phyloP scores from a whole-genome alignment of 2,113 vertebrate genomes.

The Procapra przewalskii region DNA sequence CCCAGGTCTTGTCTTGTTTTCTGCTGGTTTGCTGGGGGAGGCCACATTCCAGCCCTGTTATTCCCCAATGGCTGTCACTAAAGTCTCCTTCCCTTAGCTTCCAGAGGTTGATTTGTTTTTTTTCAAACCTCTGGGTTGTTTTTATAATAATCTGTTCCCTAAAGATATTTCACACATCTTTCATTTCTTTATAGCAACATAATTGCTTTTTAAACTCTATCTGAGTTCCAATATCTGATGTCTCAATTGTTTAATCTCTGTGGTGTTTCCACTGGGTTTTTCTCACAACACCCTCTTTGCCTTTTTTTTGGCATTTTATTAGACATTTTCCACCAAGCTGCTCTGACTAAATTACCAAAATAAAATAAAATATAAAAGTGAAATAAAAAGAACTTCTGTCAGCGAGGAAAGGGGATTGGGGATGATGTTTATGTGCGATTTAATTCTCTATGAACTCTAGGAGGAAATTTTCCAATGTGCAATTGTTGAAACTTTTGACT shows the following conservation, averaged over 20 bases:
- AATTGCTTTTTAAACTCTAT: not conserved
- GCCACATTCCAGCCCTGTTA: not conserved
- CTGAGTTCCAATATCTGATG: not conserved
- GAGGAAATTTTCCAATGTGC: not conserved
- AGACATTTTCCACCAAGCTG: not conserved
- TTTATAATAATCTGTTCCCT: not conserved
- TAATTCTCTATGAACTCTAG: not conserved
- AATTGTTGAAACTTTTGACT: not conserved
- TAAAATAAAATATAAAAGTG: not conserved
- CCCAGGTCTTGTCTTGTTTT: not conserved
- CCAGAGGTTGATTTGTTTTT: not conserved
- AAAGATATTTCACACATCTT: not conserved
- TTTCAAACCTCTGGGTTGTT: not conserved
- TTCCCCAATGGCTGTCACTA: not conserved
- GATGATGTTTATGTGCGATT: not conserved
- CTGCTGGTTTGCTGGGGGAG: not conserved
- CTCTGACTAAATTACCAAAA: not conserved
- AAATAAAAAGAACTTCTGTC: not conserved
- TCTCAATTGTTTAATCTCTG: not conserved
- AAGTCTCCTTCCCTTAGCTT: not conserved
- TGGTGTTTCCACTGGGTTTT: not conserved
- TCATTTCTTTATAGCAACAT: not conserved
- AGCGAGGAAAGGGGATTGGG: rapidly evolving
- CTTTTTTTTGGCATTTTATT: not conserved
- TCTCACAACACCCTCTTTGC: not conserved